Percentiles rank a stretch among this genome's conserved stretches.
Evolutionary conservation across 2,888 invertebrate genomes (phyloP).

Genomic region (Candidula unifasciata): DNA sequence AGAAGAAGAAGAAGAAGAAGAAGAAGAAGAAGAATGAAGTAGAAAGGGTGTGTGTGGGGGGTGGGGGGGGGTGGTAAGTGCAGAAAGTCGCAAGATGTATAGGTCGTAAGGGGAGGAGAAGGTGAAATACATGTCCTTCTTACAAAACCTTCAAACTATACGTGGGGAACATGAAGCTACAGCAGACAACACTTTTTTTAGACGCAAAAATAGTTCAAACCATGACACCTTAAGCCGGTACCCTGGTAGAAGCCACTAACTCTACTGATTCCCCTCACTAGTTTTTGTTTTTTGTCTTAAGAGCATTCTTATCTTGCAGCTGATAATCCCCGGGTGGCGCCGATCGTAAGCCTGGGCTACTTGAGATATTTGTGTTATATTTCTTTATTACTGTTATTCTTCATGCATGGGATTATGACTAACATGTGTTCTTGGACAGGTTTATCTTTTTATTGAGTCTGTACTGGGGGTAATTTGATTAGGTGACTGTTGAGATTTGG

Average conservation of each 20-base stretch:
- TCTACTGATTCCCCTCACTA: not conserved
- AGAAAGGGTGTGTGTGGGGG: too few relatives aligned
- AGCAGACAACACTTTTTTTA: too few relatives aligned
- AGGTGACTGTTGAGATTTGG: not conserved
- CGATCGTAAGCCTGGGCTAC: not conserved
- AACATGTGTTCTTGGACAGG: not conserved
- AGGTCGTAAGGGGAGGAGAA: too few relatives aligned
- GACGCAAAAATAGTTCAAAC: not conserved
- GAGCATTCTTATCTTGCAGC: constrained; percentile 4
- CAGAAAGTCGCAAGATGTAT: too few relatives aligned
- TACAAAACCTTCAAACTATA: too few relatives aligned
- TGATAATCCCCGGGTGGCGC: not conserved
- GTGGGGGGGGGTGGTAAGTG: too few relatives aligned
- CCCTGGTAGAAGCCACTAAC: not conserved
- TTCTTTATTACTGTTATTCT: not conserved
- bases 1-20: too few relatives aligned
- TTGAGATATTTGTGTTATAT: not conserved
- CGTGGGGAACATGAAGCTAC: too few relatives aligned
- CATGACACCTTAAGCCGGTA: too few relatives aligned
- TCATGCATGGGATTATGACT: not conserved
- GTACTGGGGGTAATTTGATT: not conserved
- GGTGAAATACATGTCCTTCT: too few relatives aligned
- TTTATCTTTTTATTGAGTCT: constrained; percentile 2
- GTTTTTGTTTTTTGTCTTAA: constrained; percentile 10
- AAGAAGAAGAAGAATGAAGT: too few relatives aligned